Evolutionary conservation across 2,113 vertebrate species (phyloP).

Genomic region (Taurulus bubalis): DNA sequence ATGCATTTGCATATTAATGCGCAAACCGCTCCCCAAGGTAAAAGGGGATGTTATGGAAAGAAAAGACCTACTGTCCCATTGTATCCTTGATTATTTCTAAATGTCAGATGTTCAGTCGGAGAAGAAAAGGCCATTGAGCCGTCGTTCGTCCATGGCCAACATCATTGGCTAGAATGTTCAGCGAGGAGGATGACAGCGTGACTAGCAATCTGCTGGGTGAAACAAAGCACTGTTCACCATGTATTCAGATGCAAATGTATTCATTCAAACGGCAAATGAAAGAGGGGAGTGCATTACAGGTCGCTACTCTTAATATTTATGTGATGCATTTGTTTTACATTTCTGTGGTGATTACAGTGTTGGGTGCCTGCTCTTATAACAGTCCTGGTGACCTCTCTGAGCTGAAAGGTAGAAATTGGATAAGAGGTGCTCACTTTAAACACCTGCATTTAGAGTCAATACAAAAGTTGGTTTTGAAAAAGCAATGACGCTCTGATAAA

Average conservation of each 20-base stretch:
- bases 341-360: slow-evolving; percentile 33
- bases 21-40: neutral
- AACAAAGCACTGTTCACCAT: slow-evolving; percentile 41
- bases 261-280: slow-evolving; percentile 46
- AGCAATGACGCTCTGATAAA: neutral
- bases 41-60: slow-evolving; percentile 27
- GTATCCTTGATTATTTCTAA: slow-evolving; percentile 53
- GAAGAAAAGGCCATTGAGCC: slow-evolving; percentile 31
- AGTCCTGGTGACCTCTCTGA: slow-evolving; percentile 16
- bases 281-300: slow-evolving; percentile 11
- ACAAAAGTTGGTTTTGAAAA: slow-evolving; percentile 13
- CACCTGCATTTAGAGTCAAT: neutral
- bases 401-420: slow-evolving; percentile 28
- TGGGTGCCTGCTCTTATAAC: slow-evolving; percentile 30
- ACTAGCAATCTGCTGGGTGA: slow-evolving; percentile 29
- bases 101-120: slow-evolving; percentile 45
- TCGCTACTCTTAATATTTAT: neutral
- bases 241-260: slow-evolving; percentile 55
- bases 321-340: slow-evolving; percentile 34
- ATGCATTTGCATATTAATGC: slow-evolving; percentile 26
- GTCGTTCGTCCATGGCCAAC: neutral
- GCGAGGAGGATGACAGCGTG: slow-evolving; percentile 1
- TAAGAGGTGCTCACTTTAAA: slow-evolving; percentile 12
- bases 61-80: slow-evolving; percentile 23
- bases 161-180: slow-evolving; percentile 31